These are phyloP conservation scores for Ochropleura plecta DNA, from an alignment of 2,888 invertebrate genomes.

Conservation along the genomic window DNA sequence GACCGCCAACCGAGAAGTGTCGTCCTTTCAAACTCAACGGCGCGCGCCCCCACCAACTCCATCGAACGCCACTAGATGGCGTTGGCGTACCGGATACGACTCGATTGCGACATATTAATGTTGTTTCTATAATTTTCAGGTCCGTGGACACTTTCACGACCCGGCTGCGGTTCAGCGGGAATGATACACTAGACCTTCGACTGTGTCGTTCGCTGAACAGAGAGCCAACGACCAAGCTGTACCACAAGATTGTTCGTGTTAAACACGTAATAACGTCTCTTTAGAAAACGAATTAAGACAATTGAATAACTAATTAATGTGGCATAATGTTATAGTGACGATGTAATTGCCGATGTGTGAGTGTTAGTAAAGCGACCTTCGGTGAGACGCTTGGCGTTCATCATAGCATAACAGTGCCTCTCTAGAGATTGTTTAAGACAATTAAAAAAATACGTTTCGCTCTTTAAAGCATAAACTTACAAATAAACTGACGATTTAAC, in stretches of 20 bases:
- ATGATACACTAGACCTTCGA: constrained; percentile 53
- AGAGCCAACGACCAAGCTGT: constrained; percentile 1
- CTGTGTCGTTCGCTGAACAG: constrained; percentile 55
- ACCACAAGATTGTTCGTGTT: not conserved
- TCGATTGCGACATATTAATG: too few relatives aligned
- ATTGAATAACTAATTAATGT: too few relatives aligned
- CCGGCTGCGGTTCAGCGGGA: constrained; percentile 45
- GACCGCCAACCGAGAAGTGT: too few relatives aligned
- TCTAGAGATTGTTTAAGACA: not conserved
- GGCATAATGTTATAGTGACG: not conserved
- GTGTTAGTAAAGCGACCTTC: not conserved
- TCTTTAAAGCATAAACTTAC: too few relatives aligned
- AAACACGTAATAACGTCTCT: too few relatives aligned
- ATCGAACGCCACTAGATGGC: too few relatives aligned
- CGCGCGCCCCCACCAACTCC: too few relatives aligned
- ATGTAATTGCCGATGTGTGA: not conserved
- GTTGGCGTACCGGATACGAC: too few relatives aligned
- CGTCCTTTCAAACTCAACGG: too few relatives aligned
- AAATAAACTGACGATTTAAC: too few relatives aligned
- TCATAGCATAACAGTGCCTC: not conserved
- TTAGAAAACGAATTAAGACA: not conserved
- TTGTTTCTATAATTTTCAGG: constrained; percentile 50
- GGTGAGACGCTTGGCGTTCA: not conserved
- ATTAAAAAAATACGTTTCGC: not conserved
- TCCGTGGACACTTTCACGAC: constrained; percentile 59